Conservation (phyloP, 2,113 vertebrate species). For the Dasypus novemcinctus region DNA sequence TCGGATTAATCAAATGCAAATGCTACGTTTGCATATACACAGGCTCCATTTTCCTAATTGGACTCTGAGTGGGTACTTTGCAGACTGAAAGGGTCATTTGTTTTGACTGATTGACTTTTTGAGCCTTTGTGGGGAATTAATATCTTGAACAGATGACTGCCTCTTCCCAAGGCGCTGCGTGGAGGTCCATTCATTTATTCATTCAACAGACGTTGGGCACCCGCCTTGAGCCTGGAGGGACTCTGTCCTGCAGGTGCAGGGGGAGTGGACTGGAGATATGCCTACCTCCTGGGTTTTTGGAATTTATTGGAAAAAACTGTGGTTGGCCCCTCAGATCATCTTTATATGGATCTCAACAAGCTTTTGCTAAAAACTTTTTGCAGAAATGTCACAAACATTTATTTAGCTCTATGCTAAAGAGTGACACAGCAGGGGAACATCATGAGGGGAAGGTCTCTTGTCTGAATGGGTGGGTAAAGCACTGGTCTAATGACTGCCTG, state of each 20-base stretch:
- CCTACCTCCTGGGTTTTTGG: background rate
- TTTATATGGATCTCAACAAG: background rate
- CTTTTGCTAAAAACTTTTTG: slow-evolving; percentile 2
- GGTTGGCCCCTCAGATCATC: background rate
- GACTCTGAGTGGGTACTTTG: slow-evolving; percentile 77
- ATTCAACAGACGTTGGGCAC: background rate
- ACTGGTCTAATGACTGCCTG: background rate
- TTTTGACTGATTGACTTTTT: slow-evolving; percentile 78
- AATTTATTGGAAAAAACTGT: background rate
- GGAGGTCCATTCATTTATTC: slow-evolving; percentile 17
- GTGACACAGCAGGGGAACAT: too few relatives aligned
- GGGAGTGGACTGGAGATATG: background rate
- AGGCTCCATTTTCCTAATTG: slow-evolving; percentile 76
- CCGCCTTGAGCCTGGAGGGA: background rate
- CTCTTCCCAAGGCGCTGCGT: slow-evolving; percentile 67
- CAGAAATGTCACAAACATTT: background rate
- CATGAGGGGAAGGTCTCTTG: background rate
- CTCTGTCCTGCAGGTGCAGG: background rate
- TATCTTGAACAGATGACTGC: slow-evolving; percentile 74
- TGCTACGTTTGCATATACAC: slow-evolving; percentile 66
- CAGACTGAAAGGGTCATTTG: slow-evolving; percentile 77
- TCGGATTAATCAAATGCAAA: slow-evolving; percentile 72
- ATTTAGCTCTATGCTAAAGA: background rate
- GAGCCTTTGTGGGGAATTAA: slow-evolving; percentile 70
- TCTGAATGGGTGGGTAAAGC: background rate